Percentiles rank a stretch among this genome's conserved stretches.
These are phyloP conservation scores for Brachypodius melanocephalos DNA, from an alignment of 2,113 vertebrate genomes.

Conservation along the genomic window DNA sequence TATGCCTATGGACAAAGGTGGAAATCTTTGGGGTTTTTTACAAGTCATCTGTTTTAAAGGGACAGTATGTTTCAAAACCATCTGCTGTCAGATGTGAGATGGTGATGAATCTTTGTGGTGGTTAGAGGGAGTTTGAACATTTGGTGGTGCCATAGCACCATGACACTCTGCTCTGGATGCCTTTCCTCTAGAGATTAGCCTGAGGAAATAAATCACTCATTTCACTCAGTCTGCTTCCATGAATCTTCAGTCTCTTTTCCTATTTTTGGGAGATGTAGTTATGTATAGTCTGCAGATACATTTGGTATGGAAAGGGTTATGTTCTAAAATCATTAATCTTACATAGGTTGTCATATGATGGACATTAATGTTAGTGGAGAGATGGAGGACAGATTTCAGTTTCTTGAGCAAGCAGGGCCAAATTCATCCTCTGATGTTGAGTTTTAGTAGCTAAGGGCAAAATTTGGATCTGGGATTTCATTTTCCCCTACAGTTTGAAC, in stretches of 20 bases:
- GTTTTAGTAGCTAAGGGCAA: conserved; percentile 38
- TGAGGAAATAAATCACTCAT: not conserved
- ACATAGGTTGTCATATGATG: not conserved
- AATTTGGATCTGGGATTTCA: conserved; percentile 44
- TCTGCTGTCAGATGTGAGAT: not conserved
- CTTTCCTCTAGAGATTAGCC: not conserved
- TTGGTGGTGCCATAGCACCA: not conserved
- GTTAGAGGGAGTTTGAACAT: not conserved
- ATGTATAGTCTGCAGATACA: not conserved
- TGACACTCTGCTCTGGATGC: not conserved
- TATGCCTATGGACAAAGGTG: not conserved
- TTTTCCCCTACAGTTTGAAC: conserved; percentile 34
- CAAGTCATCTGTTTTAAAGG: not conserved
- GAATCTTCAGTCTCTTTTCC: not conserved
- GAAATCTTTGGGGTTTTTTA: not conserved
- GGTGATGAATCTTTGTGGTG: not conserved
- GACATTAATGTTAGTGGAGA: conserved; percentile 7
- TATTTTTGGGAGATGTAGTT: not conserved
- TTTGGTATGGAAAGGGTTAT: not conserved
- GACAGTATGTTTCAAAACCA: not conserved
- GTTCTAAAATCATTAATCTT: conserved; percentile 24
- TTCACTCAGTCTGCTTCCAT: not conserved
- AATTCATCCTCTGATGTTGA: conserved; percentile 39
- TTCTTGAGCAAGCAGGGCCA: conserved; percentile 25
- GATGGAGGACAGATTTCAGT: conserved; percentile 13